These are phyloP conservation scores for Sebastes matsubarae DNA, from an alignment of 2,797 vertebrate species.

Conservation along the genomic window DNA sequence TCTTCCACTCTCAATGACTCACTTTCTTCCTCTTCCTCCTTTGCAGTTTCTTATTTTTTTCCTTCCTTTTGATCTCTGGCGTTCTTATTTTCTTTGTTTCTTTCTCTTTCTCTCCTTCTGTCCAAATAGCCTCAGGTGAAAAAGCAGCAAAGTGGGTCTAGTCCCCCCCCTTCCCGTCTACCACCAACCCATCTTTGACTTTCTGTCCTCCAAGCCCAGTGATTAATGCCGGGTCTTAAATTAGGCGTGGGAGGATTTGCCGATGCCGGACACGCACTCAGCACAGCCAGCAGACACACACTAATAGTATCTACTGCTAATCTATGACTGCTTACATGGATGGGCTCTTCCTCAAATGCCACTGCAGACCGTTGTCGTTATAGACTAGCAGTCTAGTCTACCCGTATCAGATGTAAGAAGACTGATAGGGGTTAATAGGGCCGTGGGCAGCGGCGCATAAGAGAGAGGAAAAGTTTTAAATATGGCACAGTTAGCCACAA, in stretches of 20 bases:
- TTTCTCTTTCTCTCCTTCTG: constrained; percentile 22
- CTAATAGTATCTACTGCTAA: constrained; percentile 79
- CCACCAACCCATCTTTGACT: constrained; percentile 79
- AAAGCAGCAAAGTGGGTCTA: constrained; percentile 73
- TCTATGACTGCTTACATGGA: constrained; percentile 81
- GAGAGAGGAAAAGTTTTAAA: constrained; percentile 49
- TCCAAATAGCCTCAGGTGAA: constrained; percentile 79
- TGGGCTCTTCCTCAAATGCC: constrained; percentile 80
- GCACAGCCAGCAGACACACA: constrained; percentile 72
- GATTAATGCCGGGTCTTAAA: constrained; percentile 84
- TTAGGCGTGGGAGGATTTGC: constrained; percentile 82
- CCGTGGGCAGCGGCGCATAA: constrained; percentile 36
- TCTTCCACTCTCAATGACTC: constrained; percentile 59
- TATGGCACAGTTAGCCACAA: constrained; percentile 29
- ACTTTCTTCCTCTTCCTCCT: constrained; percentile 44
- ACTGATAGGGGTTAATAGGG: constrained; percentile 74
- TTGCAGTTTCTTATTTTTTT: constrained; percentile 30
- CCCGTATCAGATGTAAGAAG: constrained; percentile 75
- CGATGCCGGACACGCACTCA: constrained; percentile 74
- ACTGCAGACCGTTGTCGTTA: constrained; percentile 69
- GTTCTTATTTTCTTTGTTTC: constrained; percentile 47
- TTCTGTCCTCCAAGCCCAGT: constrained; percentile 80
- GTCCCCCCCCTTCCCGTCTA: constrained; percentile 17
- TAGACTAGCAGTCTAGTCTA: constrained; percentile 74
- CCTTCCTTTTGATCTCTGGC: constrained; percentile 49